Base-by-base conservation (phyloP, 2,797 vertebrate species). In the Pteronotus mesoamericanus region DNA sequence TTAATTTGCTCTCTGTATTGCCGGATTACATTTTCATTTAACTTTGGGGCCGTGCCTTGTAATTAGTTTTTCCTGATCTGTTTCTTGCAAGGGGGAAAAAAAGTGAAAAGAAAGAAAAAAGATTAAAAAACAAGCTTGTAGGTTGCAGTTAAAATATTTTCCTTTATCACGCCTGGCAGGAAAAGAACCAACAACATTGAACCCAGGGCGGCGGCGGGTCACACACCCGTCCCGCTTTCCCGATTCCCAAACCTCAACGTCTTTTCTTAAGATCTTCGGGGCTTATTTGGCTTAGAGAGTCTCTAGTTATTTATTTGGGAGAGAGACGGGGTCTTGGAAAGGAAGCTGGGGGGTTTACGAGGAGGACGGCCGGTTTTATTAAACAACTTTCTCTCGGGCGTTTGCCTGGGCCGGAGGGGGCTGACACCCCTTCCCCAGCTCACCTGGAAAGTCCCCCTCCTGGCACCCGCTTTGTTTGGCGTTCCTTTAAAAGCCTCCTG, bases 11-110 rank as follows among this genome's bases (percentile, higher is more conserved):
- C 8, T 91, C 71, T 24, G 51, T 77, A 26, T 87, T 93, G 91
- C 91, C 6, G 37, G 46, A 42, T 86, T 96, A 96, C 86, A 59
- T 95, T 95, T 97, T 97, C 85, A 98, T 96, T 96, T 85, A 94
- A 96, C 93, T 97, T 95, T 32, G 34, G 83, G 34, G 79, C 84
- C n/a, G 15, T 77, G 86, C n/a, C 74, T 94, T 96, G 37, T 93
- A 96, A 95, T 96, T 95, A 95, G 64, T 94, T 96, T 97, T 88
- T 94, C 72, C 94, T 86, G 68, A 92, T 94, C 46, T 94, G 74
- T 89, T 95, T 95, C 91, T 94, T 68, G 79, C 84, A 46, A 75
- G 37, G 39, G n/a, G 34, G 5, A 61, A 29, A 51, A 18, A 51
- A 68, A 34, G 32, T 61, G 77, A 12, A 34, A 53, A 75, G 26